Evolutionary conservation across 2,888 invertebrate species (phyloP).

Genomic region (Andrena haemorrhoa): DNA sequence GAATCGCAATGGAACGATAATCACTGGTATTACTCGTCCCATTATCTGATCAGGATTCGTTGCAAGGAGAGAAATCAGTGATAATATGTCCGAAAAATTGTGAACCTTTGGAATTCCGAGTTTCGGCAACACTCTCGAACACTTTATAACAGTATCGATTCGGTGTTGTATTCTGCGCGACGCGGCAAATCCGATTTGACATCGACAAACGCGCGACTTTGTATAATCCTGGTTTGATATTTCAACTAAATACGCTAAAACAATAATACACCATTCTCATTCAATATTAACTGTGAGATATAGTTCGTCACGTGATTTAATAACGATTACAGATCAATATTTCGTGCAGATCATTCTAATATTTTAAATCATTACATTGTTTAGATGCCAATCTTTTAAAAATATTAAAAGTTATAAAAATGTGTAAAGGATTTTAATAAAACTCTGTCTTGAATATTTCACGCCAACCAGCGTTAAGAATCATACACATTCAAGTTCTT

Average conservation of each 20-base stretch:
- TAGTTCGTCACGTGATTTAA: not conserved
- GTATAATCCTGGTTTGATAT: slow-evolving; percentile 37
- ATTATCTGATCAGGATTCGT: not conserved
- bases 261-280: not conserved
- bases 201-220: slow-evolving; percentile 38
- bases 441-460: too few species aligned
- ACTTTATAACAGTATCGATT: slow-evolving; percentile 21
- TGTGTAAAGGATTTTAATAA: too few species aligned
- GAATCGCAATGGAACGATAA: not conserved
- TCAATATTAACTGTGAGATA: not conserved
- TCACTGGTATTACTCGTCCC: not conserved
- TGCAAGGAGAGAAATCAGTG: not conserved
- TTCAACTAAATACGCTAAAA: slow-evolving; percentile 33
- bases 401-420: too few species aligned
- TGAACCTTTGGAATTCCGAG: not conserved
- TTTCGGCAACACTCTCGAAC: not conserved
- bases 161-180: not conserved
- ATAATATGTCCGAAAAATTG: not conserved
- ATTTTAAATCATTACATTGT: not conserved
- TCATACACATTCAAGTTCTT: too few species aligned
- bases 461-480: too few species aligned
- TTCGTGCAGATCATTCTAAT: not conserved
- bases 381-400: too few species aligned
- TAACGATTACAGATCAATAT: not conserved
- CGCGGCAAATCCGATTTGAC: slow-evolving; percentile 44